Evolutionary conservation across 2,888 invertebrate species (phyloP).

Genomic region (Drosophila mettleri): DNA sequence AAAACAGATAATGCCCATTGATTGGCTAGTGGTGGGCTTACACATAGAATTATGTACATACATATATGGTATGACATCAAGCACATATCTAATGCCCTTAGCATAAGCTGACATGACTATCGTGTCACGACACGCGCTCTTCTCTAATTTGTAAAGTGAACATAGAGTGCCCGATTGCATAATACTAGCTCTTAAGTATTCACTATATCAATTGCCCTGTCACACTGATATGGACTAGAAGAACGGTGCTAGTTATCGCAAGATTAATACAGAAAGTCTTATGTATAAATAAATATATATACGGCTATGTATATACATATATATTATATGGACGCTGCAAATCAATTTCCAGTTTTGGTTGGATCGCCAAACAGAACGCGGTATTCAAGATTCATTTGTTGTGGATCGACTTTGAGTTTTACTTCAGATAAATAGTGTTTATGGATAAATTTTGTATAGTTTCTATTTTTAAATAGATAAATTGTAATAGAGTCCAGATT

Average conservation of each 20-base stretch:
- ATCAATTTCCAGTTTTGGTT: not conserved
- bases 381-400: constrained; percentile 18
- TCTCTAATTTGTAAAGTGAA: not conserved
- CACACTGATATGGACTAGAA: constrained; percentile 22
- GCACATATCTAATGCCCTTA: too few relatives aligned
- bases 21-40: too few relatives aligned
- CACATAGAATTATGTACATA: not conserved
- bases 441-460: constrained; percentile 21
- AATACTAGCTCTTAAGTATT: not conserved
- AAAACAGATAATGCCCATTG: not conserved
- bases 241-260: not conserved
- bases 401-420: constrained; percentile 43
- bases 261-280: not conserved
- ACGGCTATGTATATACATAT: not conserved
- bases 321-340: not conserved
- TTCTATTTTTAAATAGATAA: constrained; percentile 22
- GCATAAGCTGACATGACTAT: not conserved
- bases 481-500: constrained; percentile 6
- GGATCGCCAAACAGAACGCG: constrained; percentile 24
- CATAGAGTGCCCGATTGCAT: not conserved
- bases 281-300: not conserved
- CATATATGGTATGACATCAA: too few relatives aligned
- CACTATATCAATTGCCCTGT: constrained; percentile 18
- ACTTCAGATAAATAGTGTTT: constrained; percentile 45
- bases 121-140: not conserved